phyloP scores from a whole-genome alignment of 1,140 invertebrate species.

The Drosophila melanica region DNA sequence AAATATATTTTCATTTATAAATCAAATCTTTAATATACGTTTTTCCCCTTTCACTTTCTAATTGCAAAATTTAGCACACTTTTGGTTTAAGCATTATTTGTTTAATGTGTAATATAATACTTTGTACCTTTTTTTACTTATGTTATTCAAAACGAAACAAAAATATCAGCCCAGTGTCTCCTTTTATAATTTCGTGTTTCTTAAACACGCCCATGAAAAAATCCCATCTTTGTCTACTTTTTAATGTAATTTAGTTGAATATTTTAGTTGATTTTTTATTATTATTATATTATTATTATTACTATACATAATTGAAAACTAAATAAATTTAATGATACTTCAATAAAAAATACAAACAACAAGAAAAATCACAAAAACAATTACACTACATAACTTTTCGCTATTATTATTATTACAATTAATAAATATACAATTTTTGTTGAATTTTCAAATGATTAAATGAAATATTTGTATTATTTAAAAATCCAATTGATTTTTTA shows the following conservation, averaged over 20 bases:
- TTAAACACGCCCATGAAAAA: slow-evolving; percentile 33
- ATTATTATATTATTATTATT: slow-evolving; percentile 72
- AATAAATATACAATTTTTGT: slow-evolving; percentile 81
- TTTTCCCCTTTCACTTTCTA: slow-evolving; percentile 9
- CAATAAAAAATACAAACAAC: slow-evolving; percentile 50
- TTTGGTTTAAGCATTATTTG: slow-evolving; percentile 71
- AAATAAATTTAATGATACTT: slow-evolving; percentile 78
- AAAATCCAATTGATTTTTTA: slow-evolving; percentile 17
- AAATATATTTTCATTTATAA: slow-evolving; percentile 5
- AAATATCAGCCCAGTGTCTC: slow-evolving; percentile 49
- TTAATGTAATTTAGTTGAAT: slow-evolving; percentile 84
- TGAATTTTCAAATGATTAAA: slow-evolving; percentile 83
- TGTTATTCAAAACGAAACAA: slow-evolving; percentile 46
- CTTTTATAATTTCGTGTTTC: slow-evolving; percentile 32
- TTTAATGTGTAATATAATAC: slow-evolving; percentile 79
- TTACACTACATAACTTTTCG: slow-evolving; percentile 70
- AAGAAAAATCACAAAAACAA: slow-evolving; percentile 54
- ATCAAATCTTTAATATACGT: slow-evolving; percentile 43
- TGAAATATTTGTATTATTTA: slow-evolving; percentile 75
- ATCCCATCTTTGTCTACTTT: slow-evolving; percentile 72
- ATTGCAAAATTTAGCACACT: slow-evolving; percentile 69
- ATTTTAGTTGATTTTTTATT: slow-evolving; percentile 83
- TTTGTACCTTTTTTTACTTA: slow-evolving; percentile 72
- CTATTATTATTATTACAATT: slow-evolving; percentile 74
- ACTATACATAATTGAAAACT: slow-evolving; percentile 54